Evolutionary conservation across 1,140 invertebrate species (phyloP).

Genomic region (Megalopta genalis): DNA sequence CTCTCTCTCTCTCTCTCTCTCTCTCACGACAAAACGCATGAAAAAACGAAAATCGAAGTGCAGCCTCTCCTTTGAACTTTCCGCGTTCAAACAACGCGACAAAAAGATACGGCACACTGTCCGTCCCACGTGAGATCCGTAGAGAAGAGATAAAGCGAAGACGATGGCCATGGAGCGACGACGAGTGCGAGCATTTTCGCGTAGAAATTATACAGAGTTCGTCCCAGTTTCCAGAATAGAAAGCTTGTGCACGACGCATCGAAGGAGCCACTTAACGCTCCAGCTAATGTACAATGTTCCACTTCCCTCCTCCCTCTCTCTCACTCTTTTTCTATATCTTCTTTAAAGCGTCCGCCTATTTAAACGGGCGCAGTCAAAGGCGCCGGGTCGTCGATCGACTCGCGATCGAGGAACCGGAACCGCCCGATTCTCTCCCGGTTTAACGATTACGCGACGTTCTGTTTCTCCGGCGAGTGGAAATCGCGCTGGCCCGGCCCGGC

Average conservation of each 20-base stretch:
- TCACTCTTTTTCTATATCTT: no score
- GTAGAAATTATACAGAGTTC: background rate
- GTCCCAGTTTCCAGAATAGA: background rate
- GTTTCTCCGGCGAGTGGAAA: slow-evolving; percentile 44
- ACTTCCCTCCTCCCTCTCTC: background rate
- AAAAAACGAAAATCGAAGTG: no score
- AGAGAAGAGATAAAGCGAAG: background rate
- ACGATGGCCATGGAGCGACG: background rate
- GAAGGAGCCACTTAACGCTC: background rate
- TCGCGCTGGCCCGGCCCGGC: background rate
- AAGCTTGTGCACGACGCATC: background rate
- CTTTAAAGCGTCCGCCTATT: background rate
- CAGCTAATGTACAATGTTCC: background rate
- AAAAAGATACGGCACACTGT: no score
- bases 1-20: no score
- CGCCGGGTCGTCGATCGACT: background rate
- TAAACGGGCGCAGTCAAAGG: background rate
- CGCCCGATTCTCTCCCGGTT: background rate
- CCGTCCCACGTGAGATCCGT: no score
- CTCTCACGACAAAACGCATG: no score
- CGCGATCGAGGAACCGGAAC: slow-evolving; percentile 6
- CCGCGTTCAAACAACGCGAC: no score
- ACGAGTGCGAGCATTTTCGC: background rate
- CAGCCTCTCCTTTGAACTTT: no score
- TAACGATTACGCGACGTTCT: slow-evolving; percentile 17